These are phyloP conservation scores for Drosophila albomicans DNA, from an alignment of 1,140 invertebrate species.

Conservation along the genomic window DNA sequence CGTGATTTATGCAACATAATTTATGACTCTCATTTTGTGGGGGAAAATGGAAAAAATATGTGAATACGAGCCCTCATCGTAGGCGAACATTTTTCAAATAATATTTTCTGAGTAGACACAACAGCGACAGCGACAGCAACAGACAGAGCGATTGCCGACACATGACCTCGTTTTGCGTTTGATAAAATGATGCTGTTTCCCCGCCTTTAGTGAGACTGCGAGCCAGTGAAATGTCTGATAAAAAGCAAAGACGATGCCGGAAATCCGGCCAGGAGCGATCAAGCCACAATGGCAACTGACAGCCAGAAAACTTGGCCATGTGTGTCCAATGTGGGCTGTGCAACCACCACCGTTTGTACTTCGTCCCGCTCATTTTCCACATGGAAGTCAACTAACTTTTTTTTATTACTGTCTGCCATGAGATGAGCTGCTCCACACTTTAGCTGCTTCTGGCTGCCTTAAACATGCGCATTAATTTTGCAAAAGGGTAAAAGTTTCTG, in stretches of 20 bases:
- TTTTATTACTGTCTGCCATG: constrained; percentile 21
- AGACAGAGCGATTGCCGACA: constrained; percentile 20
- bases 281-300: constrained; percentile 36
- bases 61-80: constrained; percentile 10
- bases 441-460: constrained; percentile 24
- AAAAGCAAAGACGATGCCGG: constrained; percentile 49
- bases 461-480: constrained; percentile 70
- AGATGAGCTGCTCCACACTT: constrained; percentile 5
- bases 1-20: constrained; percentile 75
- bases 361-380: background rate
- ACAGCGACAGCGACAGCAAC: background rate
- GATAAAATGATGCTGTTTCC: constrained; percentile 65
- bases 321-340: constrained; percentile 19
- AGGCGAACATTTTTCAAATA: constrained; percentile 47
- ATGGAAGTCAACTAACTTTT: constrained; percentile 11
- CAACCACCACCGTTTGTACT: background rate
- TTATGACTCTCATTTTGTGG: constrained; percentile 69
- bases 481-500: constrained; percentile 50
- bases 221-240: constrained; percentile 34
- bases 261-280: constrained; percentile 52
- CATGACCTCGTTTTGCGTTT: constrained; percentile 67
- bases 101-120: constrained; percentile 25
- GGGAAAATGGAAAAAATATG: constrained; percentile 8
- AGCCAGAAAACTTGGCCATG: constrained; percentile 40
- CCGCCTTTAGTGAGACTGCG: background rate